A percentile compares a stretch with the other conserved stretches of the same genome.
phyloP scores from a whole-genome alignment of 2,113 vertebrate genomes.

The Mesitornis unicolor region DNA sequence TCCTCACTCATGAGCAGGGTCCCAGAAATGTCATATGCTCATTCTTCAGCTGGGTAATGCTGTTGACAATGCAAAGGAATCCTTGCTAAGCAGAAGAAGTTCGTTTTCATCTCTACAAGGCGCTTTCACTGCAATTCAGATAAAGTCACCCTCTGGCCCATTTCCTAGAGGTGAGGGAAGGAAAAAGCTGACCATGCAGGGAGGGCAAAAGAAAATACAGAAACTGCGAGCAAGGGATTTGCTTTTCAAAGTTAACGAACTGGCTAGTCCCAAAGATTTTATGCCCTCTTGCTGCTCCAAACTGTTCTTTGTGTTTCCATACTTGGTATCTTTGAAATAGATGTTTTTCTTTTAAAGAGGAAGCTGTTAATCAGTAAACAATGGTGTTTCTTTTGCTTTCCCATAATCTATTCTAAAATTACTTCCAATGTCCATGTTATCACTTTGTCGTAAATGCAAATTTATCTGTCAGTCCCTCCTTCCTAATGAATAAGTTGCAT shows the following conservation, averaged over 20 bases:
- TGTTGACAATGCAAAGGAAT: neutral
- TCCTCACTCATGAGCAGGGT: neutral
- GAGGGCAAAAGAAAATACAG: neutral
- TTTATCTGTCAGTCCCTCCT: neutral
- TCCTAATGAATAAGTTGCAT: neutral
- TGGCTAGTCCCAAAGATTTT: neutral
- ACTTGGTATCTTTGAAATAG: neutral
- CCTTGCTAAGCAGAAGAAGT: neutral
- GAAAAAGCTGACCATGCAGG: neutral
- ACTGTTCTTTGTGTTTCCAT: neutral
- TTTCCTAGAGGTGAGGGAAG: neutral
- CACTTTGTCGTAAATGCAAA: neutral
- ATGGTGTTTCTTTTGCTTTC: neutral
- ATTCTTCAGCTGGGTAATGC: neutral
- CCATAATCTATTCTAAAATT: neutral
- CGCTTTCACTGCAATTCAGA: neutral
- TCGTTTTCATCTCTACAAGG: neutral
- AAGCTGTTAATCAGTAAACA: neutral
- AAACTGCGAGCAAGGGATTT: neutral
- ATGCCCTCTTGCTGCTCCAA: neutral
- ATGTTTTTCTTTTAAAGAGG: neutral
- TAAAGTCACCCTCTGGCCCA: neutral
- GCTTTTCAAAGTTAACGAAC: neutral
- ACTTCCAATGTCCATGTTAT: neutral
- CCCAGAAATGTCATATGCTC: neutral